Conservation (phyloP, 2,888 invertebrate species). For the Mystacides longicornis region DNA sequence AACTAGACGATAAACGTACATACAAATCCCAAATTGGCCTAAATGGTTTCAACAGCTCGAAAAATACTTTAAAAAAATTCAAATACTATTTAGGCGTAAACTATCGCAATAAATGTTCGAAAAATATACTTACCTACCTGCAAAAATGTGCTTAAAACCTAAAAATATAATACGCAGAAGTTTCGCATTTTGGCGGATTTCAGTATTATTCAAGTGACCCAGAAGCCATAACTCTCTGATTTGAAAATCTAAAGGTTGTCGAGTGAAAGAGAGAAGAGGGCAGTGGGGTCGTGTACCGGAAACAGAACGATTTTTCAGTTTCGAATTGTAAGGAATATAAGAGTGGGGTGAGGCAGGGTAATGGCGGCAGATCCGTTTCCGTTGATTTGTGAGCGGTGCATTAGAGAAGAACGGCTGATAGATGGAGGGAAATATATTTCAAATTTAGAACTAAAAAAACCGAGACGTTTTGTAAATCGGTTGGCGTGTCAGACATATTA, state of each 20-base stretch:
- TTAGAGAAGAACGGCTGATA: slow-evolving; percentile 4
- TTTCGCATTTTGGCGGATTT: too few species aligned
- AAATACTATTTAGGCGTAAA: too few species aligned
- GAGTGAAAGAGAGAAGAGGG: background rate
- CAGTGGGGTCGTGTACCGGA: slow-evolving; percentile 8
- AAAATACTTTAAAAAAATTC: too few species aligned
- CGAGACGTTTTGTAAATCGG: background rate
- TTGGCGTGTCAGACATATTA: slow-evolving; percentile 1
- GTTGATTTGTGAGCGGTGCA: slow-evolving; percentile 13
- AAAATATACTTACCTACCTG: too few species aligned
- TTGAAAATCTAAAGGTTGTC: background rate
- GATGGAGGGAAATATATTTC: slow-evolving; percentile 6
- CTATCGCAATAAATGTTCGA: too few species aligned
- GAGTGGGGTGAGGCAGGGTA: slow-evolving; percentile 11
- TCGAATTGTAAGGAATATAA: slow-evolving; percentile 3
- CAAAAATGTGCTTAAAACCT: too few species aligned
- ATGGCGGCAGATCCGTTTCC: slow-evolving; percentile 18
- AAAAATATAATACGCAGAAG: too few species aligned
- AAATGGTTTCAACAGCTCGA: too few species aligned
- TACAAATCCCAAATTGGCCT: too few species aligned
- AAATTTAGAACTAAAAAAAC: background rate
- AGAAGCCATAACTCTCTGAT: background rate
- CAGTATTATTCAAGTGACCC: too few species aligned
- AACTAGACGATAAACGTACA: too few species aligned
- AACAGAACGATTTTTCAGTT: slow-evolving; percentile 13